phyloP scores from a whole-genome alignment of 1,140 invertebrate genomes.

The Microplitis mediator region DNA sequence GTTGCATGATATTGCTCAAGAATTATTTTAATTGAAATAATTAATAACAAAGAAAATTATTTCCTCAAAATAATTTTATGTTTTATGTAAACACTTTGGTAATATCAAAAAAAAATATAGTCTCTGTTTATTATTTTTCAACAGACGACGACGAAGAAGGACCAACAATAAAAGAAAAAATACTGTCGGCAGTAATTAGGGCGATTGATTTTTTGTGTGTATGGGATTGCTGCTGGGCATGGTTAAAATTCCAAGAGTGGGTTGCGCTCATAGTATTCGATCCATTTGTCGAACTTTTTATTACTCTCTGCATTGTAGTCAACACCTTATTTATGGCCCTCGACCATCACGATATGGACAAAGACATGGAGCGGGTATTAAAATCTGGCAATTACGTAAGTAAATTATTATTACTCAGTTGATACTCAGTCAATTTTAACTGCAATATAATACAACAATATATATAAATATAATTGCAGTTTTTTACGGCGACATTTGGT shows the following conservation, averaged over 20 bases:
- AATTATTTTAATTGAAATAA: background rate
- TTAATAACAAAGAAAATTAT: too few species aligned
- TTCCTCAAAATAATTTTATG: too few species aligned
- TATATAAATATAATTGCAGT: slow-evolving; percentile 67
- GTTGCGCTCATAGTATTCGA: slow-evolving; percentile 94
- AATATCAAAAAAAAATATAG: slow-evolving; percentile 66
- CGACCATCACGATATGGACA: slow-evolving; percentile 94
- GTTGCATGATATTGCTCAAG: background rate
- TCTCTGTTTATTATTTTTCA: slow-evolving; percentile 92
- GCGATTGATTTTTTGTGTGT: slow-evolving; percentile 93
- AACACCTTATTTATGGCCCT: slow-evolving; percentile 98
- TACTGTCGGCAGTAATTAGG: slow-evolving; percentile 75
- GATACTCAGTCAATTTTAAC: background rate
- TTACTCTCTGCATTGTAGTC: slow-evolving; percentile 96
- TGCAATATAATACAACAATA: background rate
- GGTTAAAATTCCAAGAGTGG: slow-evolving; percentile 89
- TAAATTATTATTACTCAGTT: slow-evolving; percentile 38
- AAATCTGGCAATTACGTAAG: slow-evolving; percentile 95
- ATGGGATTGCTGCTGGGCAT: slow-evolving; percentile 94
- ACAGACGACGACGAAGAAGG: slow-evolving; percentile 90
- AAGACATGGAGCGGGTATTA: slow-evolving; percentile 81
- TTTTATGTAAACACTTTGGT: background rate
- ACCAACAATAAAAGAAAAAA: slow-evolving; percentile 85
- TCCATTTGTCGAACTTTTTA: slow-evolving; percentile 97
- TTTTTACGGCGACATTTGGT: slow-evolving; percentile 97